phyloP scores from a whole-genome alignment of 1,140 invertebrate species.

The Chironomus tepperi region DNA sequence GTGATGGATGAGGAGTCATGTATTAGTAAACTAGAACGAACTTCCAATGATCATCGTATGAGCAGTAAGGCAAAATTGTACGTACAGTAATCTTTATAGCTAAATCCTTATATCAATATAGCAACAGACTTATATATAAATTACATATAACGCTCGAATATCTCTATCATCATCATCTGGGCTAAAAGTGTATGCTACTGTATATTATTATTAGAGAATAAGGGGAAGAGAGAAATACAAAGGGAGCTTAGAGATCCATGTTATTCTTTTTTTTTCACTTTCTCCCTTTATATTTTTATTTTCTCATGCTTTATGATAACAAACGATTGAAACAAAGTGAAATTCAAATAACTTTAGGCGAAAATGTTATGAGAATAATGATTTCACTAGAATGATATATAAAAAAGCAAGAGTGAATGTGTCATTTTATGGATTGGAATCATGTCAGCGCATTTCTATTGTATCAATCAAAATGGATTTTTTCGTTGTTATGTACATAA shows the following conservation, averaged over 20 bases:
- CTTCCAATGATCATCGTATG: neutral
- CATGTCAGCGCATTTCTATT: neutral
- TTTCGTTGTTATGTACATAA: neutral
- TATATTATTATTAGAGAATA: no score
- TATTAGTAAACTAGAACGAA: neutral
- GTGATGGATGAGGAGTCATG: neutral
- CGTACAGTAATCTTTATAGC: neutral
- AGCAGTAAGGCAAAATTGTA: neutral
- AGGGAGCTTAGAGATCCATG: neutral
- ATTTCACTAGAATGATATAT: neutral
- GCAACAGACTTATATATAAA: neutral
- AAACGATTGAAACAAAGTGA: slow-evolving; percentile 5
- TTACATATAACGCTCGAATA: neutral
- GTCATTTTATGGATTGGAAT: neutral
- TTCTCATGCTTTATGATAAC: neutral
- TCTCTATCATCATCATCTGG: neutral
- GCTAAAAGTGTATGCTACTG: neutral
- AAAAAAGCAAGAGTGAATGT: neutral
- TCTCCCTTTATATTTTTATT: no score
- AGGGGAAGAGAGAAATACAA: no score
- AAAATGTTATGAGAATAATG: neutral
- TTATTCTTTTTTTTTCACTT: neutral
- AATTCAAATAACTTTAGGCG: slow-evolving; percentile 1
- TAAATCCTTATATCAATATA: no score
- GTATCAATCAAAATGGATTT: no score